Conservation (phyloP, 2,888 invertebrate species). For the Serrognathus titanus region DNA sequence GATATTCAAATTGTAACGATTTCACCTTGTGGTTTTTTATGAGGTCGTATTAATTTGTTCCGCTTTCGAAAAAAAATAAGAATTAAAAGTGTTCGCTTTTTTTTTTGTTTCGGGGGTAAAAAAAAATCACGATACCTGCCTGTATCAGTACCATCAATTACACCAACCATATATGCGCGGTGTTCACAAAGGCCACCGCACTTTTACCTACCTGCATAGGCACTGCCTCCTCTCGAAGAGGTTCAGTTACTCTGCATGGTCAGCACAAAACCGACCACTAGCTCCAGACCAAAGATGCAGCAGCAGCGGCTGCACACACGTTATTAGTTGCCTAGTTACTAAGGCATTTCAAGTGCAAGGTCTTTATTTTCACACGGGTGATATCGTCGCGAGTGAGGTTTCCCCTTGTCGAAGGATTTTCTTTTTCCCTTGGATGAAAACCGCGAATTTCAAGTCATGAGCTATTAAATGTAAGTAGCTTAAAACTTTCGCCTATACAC, state of each 20-base stretch:
- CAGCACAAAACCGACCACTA: not conserved
- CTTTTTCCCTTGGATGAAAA: no score
- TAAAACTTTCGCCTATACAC: no score
- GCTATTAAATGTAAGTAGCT: no score
- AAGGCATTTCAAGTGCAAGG: constrained; percentile 18
- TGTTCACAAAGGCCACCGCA: constrained; percentile 11
- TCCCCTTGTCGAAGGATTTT: no score
- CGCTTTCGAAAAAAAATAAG: no score
- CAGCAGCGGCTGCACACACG: not conserved
- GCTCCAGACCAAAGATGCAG: not conserved
- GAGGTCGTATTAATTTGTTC: no score
- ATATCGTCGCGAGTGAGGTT: no score
- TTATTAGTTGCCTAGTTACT: constrained; percentile 2
- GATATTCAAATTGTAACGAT: no score
- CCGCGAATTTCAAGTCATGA: no score
- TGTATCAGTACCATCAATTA: constrained; percentile 1
- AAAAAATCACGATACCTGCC: constrained; percentile 2
- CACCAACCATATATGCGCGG: constrained; percentile 3
- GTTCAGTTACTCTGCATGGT: constrained; percentile 10
- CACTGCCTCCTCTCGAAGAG: constrained; percentile 5
- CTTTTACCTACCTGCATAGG: constrained; percentile 7
- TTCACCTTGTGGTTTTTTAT: no score
- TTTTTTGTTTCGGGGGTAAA: no score
- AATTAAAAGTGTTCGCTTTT: no score
- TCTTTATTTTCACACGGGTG: not conserved